A percentile compares a stretch with the other conserved stretches of the same genome.
Evolutionary conservation across 2,888 invertebrate species (phyloP).

Genomic region (Balanococcus diminutus): DNA sequence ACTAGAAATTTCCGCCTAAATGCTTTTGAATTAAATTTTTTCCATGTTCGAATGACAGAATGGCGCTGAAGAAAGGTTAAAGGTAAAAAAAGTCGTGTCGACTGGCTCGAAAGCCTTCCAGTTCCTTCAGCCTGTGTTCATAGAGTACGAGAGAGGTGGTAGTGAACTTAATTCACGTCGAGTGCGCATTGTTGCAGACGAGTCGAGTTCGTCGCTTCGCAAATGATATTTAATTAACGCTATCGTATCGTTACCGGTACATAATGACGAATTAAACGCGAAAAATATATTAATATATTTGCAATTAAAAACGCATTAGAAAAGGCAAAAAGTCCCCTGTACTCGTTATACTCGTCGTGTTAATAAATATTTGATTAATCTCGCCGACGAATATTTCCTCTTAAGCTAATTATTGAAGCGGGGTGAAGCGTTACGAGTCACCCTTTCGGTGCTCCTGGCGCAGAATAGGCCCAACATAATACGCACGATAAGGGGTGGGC

Average conservation of each 20-base stretch:
- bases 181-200: neutral
- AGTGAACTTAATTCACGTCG: neutral
- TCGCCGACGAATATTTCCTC: constrained; percentile 13
- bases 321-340: constrained; percentile 16
- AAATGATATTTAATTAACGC: neutral
- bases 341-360: neutral
- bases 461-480: neutral
- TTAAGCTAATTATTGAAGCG: constrained; percentile 11
- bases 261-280: constrained; percentile 19
- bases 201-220: neutral
- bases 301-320: constrained; percentile 32
- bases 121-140: neutral
- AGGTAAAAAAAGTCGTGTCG: neutral
- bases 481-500: neutral
- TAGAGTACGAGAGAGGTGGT: neutral
- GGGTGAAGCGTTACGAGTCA: neutral
- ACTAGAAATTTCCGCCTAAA: constrained; percentile 48
- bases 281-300: neutral
- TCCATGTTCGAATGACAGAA: neutral
- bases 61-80: neutral
- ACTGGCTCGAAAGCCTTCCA: neutral
- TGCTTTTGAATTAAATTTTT: constrained; percentile 45
- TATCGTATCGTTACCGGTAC: too few species aligned
- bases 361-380: constrained; percentile 29
- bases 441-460: neutral